Conservation (phyloP, 2,113 vertebrate genomes). For the Epinephelus lanceolatus region DNA sequence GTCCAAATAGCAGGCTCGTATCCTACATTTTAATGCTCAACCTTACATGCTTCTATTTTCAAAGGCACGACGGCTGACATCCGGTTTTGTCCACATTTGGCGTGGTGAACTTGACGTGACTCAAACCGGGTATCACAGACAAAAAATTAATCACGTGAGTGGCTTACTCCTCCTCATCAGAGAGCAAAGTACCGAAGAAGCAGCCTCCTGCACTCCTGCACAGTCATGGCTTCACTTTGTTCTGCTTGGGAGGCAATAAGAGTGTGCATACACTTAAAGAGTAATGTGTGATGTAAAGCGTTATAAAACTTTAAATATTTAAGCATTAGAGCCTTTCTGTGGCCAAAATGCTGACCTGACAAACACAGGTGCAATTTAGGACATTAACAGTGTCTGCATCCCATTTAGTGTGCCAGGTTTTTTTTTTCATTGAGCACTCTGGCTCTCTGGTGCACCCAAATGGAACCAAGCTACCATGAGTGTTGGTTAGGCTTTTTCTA, state of each 20-base stretch:
- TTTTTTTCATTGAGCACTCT: not conserved
- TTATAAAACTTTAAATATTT: not conserved
- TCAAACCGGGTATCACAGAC: conserved; percentile 17
- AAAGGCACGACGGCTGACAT: not conserved
- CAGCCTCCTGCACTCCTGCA: conserved; percentile 2
- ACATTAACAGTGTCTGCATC: not conserved
- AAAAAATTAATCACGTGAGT: conserved; percentile 62
- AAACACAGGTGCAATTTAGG: not conserved
- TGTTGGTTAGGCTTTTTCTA: not conserved
- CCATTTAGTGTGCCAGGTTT: not conserved
- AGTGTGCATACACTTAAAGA: not conserved
- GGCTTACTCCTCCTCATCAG: conserved; percentile 41
- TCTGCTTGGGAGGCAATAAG: not conserved
- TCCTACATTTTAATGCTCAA: too few species aligned
- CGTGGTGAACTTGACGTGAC: not conserved
- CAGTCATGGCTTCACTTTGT: not conserved
- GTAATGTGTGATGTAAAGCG: not conserved
- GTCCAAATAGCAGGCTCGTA: not conserved
- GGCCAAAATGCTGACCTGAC: not conserved
- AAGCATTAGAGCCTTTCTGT: not conserved
- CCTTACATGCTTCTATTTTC: conserved; percentile 47
- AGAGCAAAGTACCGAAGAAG: not conserved
- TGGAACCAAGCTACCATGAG: too few species aligned
- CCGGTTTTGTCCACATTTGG: not conserved
- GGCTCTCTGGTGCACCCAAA: not conserved